Conservation (phyloP, 1,140 invertebrate genomes). For the Riptortus pedestris region DNA sequence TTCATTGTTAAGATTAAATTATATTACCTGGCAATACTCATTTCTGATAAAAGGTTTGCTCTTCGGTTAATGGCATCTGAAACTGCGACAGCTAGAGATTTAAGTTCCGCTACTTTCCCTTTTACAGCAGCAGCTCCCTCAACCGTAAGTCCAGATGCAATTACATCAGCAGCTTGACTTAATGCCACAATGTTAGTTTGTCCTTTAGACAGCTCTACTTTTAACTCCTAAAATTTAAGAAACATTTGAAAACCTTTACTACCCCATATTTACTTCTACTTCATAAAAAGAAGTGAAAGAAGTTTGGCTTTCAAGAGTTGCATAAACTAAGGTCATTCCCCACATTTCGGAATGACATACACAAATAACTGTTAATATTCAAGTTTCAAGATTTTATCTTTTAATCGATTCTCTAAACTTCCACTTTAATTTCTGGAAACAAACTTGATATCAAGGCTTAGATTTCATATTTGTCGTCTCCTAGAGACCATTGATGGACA, state of each 20-base stretch:
- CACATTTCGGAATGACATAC: too few relatives aligned
- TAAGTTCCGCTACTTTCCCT: conserved; percentile 58
- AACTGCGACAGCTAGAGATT: conserved; percentile 54
- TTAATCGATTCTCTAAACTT: too few relatives aligned
- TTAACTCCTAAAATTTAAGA: conserved; percentile 44
- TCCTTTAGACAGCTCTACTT: conserved; percentile 68
- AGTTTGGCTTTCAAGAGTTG: too few relatives aligned
- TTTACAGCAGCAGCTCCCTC: conserved; percentile 64
- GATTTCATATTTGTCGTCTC: too few relatives aligned
- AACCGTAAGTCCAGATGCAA: conserved; percentile 59
- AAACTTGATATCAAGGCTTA: too few relatives aligned
- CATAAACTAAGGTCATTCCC: not conserved
- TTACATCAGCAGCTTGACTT: conserved; percentile 65
- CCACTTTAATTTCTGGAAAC: too few relatives aligned
- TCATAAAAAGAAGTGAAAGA: not conserved
- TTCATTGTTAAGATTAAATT: too few relatives aligned
- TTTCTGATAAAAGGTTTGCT: conserved; percentile 68
- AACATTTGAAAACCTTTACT: too few relatives aligned
- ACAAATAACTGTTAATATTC: too few relatives aligned
- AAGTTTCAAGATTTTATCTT: too few relatives aligned
- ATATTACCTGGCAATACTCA: conserved; percentile 53
- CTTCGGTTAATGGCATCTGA: conserved; percentile 59
- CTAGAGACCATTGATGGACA: too few relatives aligned
- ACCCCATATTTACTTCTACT: not conserved
- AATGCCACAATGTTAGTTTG: conserved; percentile 68